Evolutionary conservation across 2,113 vertebrate genomes (phyloP).

Genomic region (Sorex araneus): DNA sequence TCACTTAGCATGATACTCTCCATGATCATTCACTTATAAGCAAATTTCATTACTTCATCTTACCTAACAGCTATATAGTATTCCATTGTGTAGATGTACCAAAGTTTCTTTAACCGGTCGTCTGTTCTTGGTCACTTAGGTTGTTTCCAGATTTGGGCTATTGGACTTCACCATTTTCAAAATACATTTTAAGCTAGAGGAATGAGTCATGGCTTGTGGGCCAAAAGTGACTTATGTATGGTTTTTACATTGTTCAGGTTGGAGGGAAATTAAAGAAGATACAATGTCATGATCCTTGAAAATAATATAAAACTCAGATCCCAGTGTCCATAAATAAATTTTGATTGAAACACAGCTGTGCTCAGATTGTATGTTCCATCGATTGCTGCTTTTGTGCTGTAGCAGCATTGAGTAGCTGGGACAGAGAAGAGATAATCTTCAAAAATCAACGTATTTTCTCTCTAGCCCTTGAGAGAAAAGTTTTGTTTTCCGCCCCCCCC

Average conservation of each 20-base stretch:
- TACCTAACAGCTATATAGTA: too few relatives aligned
- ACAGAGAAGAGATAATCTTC: background rate
- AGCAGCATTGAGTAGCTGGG: background rate
- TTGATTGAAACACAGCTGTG: background rate
- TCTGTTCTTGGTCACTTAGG: too few relatives aligned
- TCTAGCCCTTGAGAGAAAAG: background rate
- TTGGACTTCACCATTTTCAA: background rate
- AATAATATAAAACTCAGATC: conserved; percentile 19
- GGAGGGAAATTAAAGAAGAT: background rate
- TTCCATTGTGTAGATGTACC: too few relatives aligned
- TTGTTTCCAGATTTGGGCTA: too few relatives aligned
- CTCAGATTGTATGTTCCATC: background rate
- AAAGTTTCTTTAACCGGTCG: too few relatives aligned
- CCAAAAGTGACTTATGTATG: background rate
- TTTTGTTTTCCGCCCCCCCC: background rate
- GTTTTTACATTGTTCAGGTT: conserved; percentile 6
- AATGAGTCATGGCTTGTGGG: background rate
- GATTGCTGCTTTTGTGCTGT: background rate
- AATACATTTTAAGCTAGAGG: conserved; percentile 32
- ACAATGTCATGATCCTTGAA: conserved; percentile 18
- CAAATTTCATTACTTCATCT: too few relatives aligned
- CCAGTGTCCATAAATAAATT: conserved; percentile 29
- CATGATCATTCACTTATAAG: too few relatives aligned
- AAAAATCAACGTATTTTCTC: conserved; percentile 33
- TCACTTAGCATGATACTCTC: too few relatives aligned